Conservation (phyloP, 2,113 vertebrate species). For the Solenodon paradoxus region DNA sequence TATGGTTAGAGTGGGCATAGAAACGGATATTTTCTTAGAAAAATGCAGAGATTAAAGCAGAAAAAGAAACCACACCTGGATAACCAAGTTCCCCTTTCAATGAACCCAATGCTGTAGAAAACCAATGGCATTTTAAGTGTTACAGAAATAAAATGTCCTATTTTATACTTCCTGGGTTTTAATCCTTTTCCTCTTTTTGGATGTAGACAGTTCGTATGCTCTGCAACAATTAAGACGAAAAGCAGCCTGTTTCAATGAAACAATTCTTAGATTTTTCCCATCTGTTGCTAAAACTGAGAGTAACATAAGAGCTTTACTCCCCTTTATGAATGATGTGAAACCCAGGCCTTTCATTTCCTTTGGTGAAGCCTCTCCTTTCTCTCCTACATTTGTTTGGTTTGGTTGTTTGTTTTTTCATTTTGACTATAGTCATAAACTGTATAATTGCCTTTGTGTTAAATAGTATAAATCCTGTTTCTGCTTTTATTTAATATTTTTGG, state of each 20-base stretch:
- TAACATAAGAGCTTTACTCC: not conserved
- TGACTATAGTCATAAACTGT: not conserved
- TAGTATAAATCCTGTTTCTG: not conserved
- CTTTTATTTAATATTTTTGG: too few relatives aligned
- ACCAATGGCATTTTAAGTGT: constrained; percentile 7
- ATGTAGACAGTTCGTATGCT: not conserved
- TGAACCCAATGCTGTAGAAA: not conserved
- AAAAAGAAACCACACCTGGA: not conserved
- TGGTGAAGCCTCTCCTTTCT: not conserved
- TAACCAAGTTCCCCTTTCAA: not conserved
- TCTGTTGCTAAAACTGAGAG: not conserved
- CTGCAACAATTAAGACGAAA: constrained; percentile 25
- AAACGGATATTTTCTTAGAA: not conserved
- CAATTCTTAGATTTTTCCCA: not conserved
- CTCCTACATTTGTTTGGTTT: not conserved
- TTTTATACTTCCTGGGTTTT: not conserved
- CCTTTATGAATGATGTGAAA: not conserved
- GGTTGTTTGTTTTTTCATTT: not conserved
- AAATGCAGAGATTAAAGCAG: not conserved
- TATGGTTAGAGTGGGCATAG: not conserved
- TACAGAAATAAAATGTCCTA: constrained; percentile 12
- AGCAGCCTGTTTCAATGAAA: constrained; percentile 12
- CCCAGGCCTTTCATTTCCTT: not conserved
- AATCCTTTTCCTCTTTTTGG: not conserved
- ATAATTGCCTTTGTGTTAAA: not conserved